Percentiles rank a stretch among this genome's conserved stretches.
phyloP scores from a whole-genome alignment of 1,140 invertebrate species.

The Lucilia cuprina region DNA sequence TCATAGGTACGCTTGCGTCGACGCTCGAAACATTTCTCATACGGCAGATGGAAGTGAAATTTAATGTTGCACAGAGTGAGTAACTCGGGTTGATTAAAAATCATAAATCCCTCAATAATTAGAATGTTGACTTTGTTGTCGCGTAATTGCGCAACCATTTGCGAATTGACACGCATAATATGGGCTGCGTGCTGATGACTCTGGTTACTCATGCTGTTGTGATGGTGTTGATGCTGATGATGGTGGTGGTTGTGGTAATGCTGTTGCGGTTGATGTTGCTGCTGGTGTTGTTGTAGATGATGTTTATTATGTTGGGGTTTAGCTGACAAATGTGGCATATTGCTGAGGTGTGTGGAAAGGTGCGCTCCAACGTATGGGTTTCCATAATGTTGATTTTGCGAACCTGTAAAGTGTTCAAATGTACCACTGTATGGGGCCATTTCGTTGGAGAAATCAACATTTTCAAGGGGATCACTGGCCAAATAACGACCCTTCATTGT shows the following conservation, averaged over 20 bases:
- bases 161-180: constrained; percentile 51
- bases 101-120: constrained; percentile 79
- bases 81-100: constrained; percentile 74
- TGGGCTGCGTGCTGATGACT: constrained; percentile 37
- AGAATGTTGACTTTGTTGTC: constrained; percentile 67
- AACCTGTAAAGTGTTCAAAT: constrained; percentile 52
- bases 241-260: constrained; percentile 14
- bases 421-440: constrained; percentile 41
- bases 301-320: constrained; percentile 28
- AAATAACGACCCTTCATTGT: constrained; percentile 50
- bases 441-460: constrained; percentile 38
- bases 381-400: constrained; percentile 40
- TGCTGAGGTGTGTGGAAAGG: constrained; percentile 35
- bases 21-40: constrained; percentile 71
- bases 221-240: constrained; percentile 40
- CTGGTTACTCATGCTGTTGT: constrained; percentile 38
- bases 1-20: constrained; percentile 72
- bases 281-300: constrained; percentile 41
- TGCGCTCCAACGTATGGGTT: constrained; percentile 44
- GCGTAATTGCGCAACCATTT: constrained; percentile 44
- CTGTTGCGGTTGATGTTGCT: constrained; percentile 39
- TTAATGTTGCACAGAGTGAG: constrained; percentile 72
- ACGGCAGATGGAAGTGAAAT: constrained; percentile 75
- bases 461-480: constrained; percentile 32
- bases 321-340: constrained; percentile 4